Evolutionary conservation across 35 echinoderm and acorn worm genomes (phyloP), one percentile per base, ranked within the genome.

Genomic region (Strongylocentrotus purpuratus): DNA sequence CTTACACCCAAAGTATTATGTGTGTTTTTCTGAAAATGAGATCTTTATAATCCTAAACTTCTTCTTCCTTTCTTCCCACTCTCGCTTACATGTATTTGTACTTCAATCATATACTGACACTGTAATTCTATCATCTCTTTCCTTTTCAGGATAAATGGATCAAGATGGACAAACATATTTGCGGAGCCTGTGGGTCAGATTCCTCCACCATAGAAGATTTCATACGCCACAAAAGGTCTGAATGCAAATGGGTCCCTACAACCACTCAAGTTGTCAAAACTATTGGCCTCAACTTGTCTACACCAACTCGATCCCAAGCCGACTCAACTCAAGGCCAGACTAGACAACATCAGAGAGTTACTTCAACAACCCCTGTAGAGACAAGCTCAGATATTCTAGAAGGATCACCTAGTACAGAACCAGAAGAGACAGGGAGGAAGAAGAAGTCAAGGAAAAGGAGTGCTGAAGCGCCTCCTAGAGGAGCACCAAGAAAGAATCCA

Each of bases 111-210:
- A 41, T 41, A 41, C 35, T 41, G 1, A 41, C 35, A 41, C 35
- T 41, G 35, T 41, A 41, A 41, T 41, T 41, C 35, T 41, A 3
- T 41, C 35, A 41, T 78, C 97, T 85, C 95, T 97, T 22, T 99
- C 97, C 86, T 99, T 97, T 97, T 97, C 98, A 25, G 92, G 88
- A 10, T 98, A 92, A 97, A 85, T 45, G 4, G 50, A 46, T 45
- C 33, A 89, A 89, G 95, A 61, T 50, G 47, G 96, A 96, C 33
- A 90, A 94, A 41, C 96, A 94, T 45, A 96, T 96, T 60, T 96
- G 96, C 65, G 96, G 96, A 88, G 55, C 33, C 60, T 96, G 96
- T 28, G 22, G 78, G 33, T 55, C 35, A 48, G 87, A 94, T 0
- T 96, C 89, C 59, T 90, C 94, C 20, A 89, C 96, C 18, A 94